A percentile compares a stretch with the other conserved stretches of the same genome.
Conservation (phyloP, 2,113 vertebrate species). For the Ictalurus punctatus region DNA sequence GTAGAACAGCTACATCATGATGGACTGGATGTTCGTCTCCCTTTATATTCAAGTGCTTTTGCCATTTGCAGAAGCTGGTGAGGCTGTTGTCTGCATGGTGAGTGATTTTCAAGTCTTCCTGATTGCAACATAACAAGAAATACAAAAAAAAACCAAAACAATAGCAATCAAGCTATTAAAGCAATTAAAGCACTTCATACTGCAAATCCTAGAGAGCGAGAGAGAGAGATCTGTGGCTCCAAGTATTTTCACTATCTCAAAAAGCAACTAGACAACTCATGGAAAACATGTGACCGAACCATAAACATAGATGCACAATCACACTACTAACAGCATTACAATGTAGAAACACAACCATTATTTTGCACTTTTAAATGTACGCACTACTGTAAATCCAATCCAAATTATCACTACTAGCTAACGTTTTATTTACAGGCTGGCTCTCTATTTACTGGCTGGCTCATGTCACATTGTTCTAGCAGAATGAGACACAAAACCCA, state of each 20-base stretch:
- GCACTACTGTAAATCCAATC: neutral
- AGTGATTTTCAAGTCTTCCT: slow-evolving; percentile 92
- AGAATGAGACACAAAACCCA: slow-evolving; percentile 55
- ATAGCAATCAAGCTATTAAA: neutral
- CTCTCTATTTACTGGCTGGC: neutral
- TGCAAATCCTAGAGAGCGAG: neutral
- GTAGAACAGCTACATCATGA: slow-evolving; percentile 88
- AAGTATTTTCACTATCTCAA: neutral
- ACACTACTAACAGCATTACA: neutral
- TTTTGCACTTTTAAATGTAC: neutral
- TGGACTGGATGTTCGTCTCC: slow-evolving; percentile 86
- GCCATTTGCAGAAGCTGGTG: slow-evolving; percentile 96
- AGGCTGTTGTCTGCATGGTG: slow-evolving; percentile 94
- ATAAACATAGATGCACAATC: neutral
- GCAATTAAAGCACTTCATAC: neutral
- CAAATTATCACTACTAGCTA: neutral
- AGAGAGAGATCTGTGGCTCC: neutral
- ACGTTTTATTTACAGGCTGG: neutral
- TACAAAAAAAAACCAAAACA: neutral
- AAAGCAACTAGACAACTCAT: neutral
- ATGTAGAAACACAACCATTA: no score
- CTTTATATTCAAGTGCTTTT: slow-evolving; percentile 89
- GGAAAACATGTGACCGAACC: neutral
- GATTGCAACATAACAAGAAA: slow-evolving; percentile 40
- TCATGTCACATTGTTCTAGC: neutral